Conservation (phyloP, 2,888 invertebrate genomes). For the Lycophotia porphyrea region DNA sequence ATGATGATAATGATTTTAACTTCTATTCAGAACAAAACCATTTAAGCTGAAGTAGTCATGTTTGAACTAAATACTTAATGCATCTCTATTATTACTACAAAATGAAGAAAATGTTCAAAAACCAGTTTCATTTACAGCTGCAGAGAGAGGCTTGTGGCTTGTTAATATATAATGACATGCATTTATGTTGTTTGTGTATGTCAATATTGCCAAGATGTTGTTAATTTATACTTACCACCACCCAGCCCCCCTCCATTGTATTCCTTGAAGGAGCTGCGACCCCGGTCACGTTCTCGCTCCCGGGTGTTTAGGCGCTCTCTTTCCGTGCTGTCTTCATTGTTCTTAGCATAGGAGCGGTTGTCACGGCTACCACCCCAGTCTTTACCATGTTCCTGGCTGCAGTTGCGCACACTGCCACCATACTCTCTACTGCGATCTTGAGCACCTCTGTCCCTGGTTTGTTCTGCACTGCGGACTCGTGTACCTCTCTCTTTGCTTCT, state of each 20-base stretch:
- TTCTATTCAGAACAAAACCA: background rate
- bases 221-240: conserved; percentile 69
- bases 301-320: conserved; percentile 38
- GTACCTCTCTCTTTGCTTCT: conserved; percentile 4
- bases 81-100: background rate
- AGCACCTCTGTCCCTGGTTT: conserved; percentile 1
- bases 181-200: background rate
- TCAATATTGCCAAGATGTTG: background rate
- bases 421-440: conserved; percentile 22
- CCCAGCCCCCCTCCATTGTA: conserved; percentile 79
- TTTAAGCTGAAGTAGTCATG: background rate
- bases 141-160: background rate
- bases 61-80: background rate
- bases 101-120: background rate
- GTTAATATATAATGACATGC: background rate
- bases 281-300: conserved; percentile 69
- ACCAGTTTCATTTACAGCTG: background rate
- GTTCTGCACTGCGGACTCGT: conserved; percentile 3
- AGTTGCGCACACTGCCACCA: background rate
- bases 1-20: background rate
- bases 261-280: conserved; percentile 72
- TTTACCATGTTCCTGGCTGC: conserved; percentile 51
- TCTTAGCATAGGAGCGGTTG: conserved; percentile 5
- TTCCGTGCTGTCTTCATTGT: conserved; percentile 32
- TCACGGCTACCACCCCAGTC: conserved; percentile 44